Conservation (phyloP, 1,140 invertebrate species). For the Brachionus rotundiformis region DNA sequence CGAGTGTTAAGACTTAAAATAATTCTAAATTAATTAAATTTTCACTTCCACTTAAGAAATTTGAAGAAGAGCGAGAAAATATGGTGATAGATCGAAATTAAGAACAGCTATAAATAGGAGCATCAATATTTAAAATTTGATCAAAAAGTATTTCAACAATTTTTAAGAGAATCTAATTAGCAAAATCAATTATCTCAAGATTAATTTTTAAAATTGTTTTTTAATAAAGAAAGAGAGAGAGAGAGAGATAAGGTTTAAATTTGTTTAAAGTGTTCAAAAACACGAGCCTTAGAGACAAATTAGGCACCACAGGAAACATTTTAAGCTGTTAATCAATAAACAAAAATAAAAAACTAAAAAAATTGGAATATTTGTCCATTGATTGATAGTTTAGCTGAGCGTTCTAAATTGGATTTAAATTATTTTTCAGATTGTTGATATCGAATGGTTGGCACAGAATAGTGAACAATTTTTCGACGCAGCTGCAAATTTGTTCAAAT, state of each 20-base stretch:
- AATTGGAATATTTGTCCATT: constrained; percentile 22
- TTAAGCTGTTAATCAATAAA: constrained; percentile 3
- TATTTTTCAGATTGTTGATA: background rate
- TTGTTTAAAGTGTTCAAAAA: no score
- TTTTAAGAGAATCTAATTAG: constrained; percentile 11
- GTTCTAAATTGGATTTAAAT: background rate
- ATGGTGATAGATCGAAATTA: constrained; percentile 26
- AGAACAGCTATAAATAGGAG: constrained; percentile 31
- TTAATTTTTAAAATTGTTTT: background rate
- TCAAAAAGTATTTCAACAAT: constrained; percentile 14
- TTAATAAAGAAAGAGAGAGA: no score
- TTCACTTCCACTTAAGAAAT: constrained; percentile 48
- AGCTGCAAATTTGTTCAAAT: constrained; percentile 49
- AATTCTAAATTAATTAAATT: constrained; percentile 51
- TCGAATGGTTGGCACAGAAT: constrained; percentile 41
- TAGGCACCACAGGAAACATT: background rate
- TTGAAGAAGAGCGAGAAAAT: background rate
- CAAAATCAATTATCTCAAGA: background rate
- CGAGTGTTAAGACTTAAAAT: constrained; percentile 43
- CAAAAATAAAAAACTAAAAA: no score
- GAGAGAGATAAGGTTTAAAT: no score
- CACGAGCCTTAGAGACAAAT: no score
- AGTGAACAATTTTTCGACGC: constrained; percentile 47
- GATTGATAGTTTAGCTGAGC: constrained; percentile 32
- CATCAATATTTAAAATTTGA: constrained; percentile 18